Evolutionary conservation across 2,888 invertebrate genomes (phyloP).

Genomic region (Adelphocoris suturalis): DNA sequence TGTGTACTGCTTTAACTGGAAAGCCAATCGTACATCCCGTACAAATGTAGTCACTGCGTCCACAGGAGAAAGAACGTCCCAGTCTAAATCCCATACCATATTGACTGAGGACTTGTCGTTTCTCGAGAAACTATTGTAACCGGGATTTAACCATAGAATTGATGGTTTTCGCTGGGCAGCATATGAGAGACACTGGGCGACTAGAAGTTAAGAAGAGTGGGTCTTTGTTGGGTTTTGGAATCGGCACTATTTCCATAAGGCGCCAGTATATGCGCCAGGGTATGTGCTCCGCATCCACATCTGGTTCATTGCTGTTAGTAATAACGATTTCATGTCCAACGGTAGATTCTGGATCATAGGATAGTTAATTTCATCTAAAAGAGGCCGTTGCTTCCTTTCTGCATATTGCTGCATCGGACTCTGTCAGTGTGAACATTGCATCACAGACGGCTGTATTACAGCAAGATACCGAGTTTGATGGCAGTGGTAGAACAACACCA

Average conservation of each 20-base stretch:
- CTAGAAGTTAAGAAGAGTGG: background rate
- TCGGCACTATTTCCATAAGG: background rate
- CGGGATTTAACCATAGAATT: background rate
- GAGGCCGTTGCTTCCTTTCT: too few species aligned
- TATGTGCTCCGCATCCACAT: too few species aligned
- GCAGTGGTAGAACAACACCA: too few species aligned
- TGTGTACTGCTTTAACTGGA: background rate
- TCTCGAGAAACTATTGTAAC: background rate
- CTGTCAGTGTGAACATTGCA: too few species aligned
- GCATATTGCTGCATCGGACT: too few species aligned
- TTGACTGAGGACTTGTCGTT: background rate
- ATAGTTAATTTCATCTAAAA: too few species aligned
- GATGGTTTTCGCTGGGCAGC: background rate
- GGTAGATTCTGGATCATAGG: too few species aligned
- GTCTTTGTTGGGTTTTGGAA: background rate
- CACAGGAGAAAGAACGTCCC: background rate
- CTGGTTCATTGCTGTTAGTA: too few species aligned
- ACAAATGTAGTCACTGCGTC: background rate
- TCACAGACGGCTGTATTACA: too few species aligned
- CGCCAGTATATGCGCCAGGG: too few species aligned
- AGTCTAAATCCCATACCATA: background rate
- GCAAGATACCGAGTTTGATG: too few species aligned
- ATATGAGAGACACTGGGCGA: background rate
- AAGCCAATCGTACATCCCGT: background rate
- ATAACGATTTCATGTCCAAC: too few species aligned